These are phyloP conservation scores for Falcunculus frontatus DNA, from an alignment of 2,113 vertebrate species.

Conservation along the genomic window DNA sequence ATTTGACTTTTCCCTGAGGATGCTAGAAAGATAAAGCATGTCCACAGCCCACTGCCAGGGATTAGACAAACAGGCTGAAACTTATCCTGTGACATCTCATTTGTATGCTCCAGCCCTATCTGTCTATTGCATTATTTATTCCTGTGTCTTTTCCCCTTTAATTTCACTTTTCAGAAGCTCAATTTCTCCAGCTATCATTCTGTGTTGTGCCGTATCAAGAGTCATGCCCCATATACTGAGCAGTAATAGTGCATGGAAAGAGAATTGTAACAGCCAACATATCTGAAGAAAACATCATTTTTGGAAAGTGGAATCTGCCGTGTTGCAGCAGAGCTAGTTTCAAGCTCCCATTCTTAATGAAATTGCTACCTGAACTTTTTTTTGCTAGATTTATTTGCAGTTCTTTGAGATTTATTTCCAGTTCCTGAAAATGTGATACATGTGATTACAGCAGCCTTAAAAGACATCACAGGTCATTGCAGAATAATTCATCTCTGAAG, in stretches of 20 bases:
- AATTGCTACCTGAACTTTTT: not conserved
- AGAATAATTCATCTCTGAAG: not conserved
- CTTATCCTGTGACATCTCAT: not conserved
- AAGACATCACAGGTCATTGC: not conserved
- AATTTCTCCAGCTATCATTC: not conserved
- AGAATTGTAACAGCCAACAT: not conserved
- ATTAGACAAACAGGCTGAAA: not conserved
- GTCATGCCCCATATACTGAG: not conserved
- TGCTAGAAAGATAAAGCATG: not conserved
- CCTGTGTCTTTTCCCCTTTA: not conserved
- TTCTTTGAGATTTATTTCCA: not conserved
- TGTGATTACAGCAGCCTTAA: not conserved
- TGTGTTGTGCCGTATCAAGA: not conserved
- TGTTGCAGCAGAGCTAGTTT: not conserved
- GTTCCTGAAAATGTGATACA: not conserved
- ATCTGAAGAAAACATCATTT: not conserved
- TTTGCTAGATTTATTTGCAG: not conserved
- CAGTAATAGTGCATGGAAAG: not conserved
- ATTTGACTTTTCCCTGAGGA: not conserved
- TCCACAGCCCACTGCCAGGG: not conserved
- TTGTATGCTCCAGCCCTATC: not conserved
- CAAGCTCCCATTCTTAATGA: not conserved
- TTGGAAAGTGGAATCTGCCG: not conserved
- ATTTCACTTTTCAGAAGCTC: slow-evolving; percentile 20
- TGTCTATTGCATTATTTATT: slow-evolving; percentile 5